Evolutionary conservation across 2,888 invertebrate genomes (phyloP).

Genomic region (Leptinotarsa haldemani): DNA sequence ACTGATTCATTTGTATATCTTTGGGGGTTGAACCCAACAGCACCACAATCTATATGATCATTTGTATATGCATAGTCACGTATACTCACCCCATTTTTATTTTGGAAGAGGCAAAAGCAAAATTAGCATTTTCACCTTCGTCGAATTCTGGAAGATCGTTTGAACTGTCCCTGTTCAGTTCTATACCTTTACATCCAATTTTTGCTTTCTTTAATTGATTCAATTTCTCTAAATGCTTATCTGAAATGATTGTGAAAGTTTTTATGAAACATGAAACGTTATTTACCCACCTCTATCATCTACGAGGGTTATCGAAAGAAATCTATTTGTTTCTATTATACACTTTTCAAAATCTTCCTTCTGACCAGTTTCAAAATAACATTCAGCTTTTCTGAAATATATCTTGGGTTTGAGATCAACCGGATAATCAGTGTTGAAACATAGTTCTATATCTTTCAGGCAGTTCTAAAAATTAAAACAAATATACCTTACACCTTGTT

Average conservation of each 20-base stretch:
- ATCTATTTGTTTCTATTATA: slow-evolving; percentile 50
- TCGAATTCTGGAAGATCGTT: slow-evolving; percentile 64
- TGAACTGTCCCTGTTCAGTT: slow-evolving; percentile 49
- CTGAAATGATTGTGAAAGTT: slow-evolving; percentile 43
- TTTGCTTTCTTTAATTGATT: slow-evolving; percentile 56
- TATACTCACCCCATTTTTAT: slow-evolving; percentile 65
- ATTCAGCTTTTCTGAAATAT: slow-evolving; percentile 74
- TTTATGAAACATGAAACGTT: not conserved
- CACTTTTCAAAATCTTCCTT: slow-evolving; percentile 54
- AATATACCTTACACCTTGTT: not conserved
- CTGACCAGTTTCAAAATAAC: slow-evolving; percentile 69
- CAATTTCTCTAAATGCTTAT: slow-evolving; percentile 56
- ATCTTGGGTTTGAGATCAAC: slow-evolving; percentile 74
- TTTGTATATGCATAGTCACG: slow-evolving; percentile 26
- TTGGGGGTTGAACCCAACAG: too few species aligned
- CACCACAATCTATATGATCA: not conserved
- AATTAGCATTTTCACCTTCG: slow-evolving; percentile 68
- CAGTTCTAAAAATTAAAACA: slow-evolving; percentile 68
- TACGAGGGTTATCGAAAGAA: slow-evolving; percentile 49
- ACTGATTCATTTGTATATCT: too few species aligned
- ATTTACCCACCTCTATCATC: slow-evolving; percentile 52
- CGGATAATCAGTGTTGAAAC: slow-evolving; percentile 74
- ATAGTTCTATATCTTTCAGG: slow-evolving; percentile 72
- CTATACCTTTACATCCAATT: slow-evolving; percentile 46
- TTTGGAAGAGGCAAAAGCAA: slow-evolving; percentile 69